Base-by-base conservation (phyloP, 2,113 vertebrate genomes). In the Bungarus multicinctus region DNA sequence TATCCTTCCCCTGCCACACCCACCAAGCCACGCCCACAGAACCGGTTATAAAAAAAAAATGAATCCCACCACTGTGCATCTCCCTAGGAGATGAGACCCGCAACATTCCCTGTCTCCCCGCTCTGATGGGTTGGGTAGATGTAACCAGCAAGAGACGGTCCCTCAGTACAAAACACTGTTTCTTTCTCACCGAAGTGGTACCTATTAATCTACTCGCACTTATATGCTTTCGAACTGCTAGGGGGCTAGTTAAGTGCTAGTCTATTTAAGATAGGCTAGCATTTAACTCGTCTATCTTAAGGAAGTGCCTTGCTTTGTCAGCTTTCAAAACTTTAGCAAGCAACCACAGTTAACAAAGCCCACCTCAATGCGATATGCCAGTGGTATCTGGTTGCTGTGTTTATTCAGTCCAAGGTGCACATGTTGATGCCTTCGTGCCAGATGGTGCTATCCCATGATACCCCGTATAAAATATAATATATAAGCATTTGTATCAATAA, bases 381-480 rank as follows among this genome's bases (percentile, higher is more conserved):
- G n/a, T 20, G 4, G 69, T 94, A 90, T 90, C 94, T 95, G 86
- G 34, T 90, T 96, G 94, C 89, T 95, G 45, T 95, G 95, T 97
- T 96, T 96, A 55, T 92, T 96, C 93, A 94, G 85, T 91, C 94
- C 95, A 97, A 97, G 93, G 92, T 95, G 91, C 55, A 45, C 91
- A 94, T 95, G 93, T 91, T 96, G 95, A 94, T 97, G 93, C 88
- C 89, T 96, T 93, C 0, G 0, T 95, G 94, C 14, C 96, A 98
- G 97, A 97, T 97, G 96, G 96, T 95, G 60, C 92, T 93, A 94
- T 97, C 96, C 93, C 95, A 89, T 94, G 94, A 93, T 96, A 92
- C 90, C 94, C 93, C 95, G 95, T 96, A 95, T 53, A 95, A 96
- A 96, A 97, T 93, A 95, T 96, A 97, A 97, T 97, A 96, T 96